Conservation (phyloP, 2,888 invertebrate genomes). For the Kryphioiulus occultus region DNA sequence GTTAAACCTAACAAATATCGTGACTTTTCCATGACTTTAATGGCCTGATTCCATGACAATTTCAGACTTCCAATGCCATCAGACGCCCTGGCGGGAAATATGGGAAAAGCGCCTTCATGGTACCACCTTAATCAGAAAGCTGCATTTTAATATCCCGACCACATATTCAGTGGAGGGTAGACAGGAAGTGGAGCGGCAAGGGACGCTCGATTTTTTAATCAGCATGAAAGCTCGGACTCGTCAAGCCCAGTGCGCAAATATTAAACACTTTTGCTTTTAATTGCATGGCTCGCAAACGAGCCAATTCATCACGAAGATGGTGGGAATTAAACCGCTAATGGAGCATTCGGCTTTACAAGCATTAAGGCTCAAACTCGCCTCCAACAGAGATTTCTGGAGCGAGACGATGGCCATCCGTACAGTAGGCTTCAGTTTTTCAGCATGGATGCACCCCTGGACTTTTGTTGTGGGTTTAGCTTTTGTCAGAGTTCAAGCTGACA, state of each 20-base stretch:
- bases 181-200: neutral
- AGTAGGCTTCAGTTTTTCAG: too few relatives aligned
- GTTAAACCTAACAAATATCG: too few relatives aligned
- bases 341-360: neutral
- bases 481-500: too few relatives aligned
- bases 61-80: too few relatives aligned
- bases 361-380: too few relatives aligned
- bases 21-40: too few relatives aligned
- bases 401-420: too few relatives aligned
- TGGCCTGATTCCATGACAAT: too few relatives aligned
- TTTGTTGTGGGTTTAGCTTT: too few relatives aligned
- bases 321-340: slow-evolving; percentile 9
- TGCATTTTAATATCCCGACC: neutral
- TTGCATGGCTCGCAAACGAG: neutral
- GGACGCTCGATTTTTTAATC: neutral
- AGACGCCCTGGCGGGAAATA: too few relatives aligned
- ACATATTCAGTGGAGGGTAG: neutral
- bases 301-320: slow-evolving; percentile 1
- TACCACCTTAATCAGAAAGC: neutral
- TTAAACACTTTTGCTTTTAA: neutral
- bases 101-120: neutral
- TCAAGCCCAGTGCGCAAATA: neutral
- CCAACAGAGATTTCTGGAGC: too few relatives aligned
- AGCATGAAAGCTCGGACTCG: slow-evolving; percentile 16
- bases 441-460: too few relatives aligned